These are phyloP conservation scores for Dendrocincla fuliginosa DNA, from an alignment of 2,797 vertebrate genomes.

Conservation along the genomic window DNA sequence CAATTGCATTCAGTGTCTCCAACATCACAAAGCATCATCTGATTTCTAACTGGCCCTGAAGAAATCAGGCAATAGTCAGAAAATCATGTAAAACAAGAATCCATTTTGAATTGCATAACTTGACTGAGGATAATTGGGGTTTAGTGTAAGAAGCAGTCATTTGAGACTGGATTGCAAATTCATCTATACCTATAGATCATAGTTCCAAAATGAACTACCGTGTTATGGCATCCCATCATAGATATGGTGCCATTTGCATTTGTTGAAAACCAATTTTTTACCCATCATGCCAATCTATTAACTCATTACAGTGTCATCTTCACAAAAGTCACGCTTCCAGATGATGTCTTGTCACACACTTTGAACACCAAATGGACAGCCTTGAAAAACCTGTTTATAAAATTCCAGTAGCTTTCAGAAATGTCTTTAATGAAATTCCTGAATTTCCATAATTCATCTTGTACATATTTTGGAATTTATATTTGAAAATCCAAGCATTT, in stretches of 20 bases:
- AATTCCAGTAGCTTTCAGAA: not conserved
- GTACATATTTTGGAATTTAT: not conserved
- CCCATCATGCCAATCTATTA: not conserved
- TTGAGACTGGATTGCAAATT: not conserved
- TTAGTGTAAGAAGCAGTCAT: not conserved
- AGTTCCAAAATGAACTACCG: not conserved
- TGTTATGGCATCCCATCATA: not conserved
- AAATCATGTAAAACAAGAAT: not conserved
- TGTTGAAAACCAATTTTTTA: not conserved
- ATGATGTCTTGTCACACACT: not conserved
- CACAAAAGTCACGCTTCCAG: not conserved
- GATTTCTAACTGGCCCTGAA: not conserved
- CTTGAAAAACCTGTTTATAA: not conserved
- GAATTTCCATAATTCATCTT: not conserved
- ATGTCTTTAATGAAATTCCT: not conserved
- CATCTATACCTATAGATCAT: not conserved
- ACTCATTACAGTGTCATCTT: not conserved
- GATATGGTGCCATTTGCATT: not conserved
- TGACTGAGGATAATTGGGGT: not conserved
- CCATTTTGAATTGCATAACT: not conserved
- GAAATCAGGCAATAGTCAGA: not conserved
- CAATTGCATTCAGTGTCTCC: not conserved
- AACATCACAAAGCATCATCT: not conserved
- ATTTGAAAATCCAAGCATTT: not conserved
- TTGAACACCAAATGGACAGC: not conserved